Percentiles rank a stretch among this genome's conserved stretches.
Conservation (phyloP, 2,888 invertebrate genomes). For the Rotaria magnacalcarata region DNA sequence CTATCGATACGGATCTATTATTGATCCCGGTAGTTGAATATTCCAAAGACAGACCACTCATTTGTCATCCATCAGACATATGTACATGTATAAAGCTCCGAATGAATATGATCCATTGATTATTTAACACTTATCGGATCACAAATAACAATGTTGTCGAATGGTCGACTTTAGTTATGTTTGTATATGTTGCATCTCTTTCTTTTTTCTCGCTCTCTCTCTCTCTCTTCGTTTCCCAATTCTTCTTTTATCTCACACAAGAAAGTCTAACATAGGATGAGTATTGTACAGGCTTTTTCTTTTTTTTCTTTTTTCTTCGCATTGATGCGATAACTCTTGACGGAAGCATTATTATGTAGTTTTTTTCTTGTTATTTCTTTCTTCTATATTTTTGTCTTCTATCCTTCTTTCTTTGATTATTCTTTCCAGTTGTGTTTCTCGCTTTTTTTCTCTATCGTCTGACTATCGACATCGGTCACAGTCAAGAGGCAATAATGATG, state of each 20-base stretch:
- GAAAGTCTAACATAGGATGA: not conserved
- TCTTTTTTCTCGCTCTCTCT: not conserved
- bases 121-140: conserved; percentile 23
- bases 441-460: not conserved
- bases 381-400: not conserved
- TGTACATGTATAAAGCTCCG: not conserved
- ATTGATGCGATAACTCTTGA: not conserved
- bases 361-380: not conserved
- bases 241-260: conserved; percentile 16
- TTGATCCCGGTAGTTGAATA: not conserved
- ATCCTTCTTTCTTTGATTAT: conserved; percentile 29
- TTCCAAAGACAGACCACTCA: not conserved
- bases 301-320: not conserved
- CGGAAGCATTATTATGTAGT: conserved; percentile 1
- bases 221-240: not conserved
- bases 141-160: conserved; percentile 12
- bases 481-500: conserved; percentile 17
- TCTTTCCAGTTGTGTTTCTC: not conserved
- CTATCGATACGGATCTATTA: not conserved
- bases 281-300: conserved; percentile 14
- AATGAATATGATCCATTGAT: not conserved
- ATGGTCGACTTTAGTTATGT: not conserved
- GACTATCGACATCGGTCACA: not conserved
- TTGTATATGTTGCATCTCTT: not conserved
- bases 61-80: conserved; percentile 1